Percentiles rank a stretch among this genome's conserved stretches.
Evolutionary conservation across 2,113 vertebrate genomes (phyloP).

Genomic region (Notarius lentiginosus): DNA sequence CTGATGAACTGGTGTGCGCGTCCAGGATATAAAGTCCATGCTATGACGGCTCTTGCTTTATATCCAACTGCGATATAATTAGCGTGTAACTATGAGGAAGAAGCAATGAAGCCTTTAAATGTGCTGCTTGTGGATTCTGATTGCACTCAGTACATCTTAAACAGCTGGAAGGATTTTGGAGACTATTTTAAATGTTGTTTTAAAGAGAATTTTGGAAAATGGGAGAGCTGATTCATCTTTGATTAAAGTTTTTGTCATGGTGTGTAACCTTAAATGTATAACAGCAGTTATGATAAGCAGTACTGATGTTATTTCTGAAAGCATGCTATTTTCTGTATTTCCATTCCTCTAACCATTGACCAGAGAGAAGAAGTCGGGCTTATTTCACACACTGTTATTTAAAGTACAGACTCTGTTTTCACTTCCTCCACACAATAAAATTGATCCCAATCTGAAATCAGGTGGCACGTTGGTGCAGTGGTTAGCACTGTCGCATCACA

Average conservation of each 20-base stretch:
- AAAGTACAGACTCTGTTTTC: not conserved
- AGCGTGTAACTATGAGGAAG: conserved; percentile 52
- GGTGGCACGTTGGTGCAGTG: no score
- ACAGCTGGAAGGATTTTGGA: not conserved
- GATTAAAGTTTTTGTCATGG: not conserved
- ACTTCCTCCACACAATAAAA: not conserved
- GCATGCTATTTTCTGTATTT: not conserved
- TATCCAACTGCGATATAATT: conserved; percentile 57
- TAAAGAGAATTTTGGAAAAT: not conserved
- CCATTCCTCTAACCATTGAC: not conserved
- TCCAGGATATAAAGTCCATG: conserved; percentile 64
- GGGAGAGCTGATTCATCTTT: not conserved
- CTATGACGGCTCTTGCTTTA: conserved; percentile 53
- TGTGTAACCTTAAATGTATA: not conserved
- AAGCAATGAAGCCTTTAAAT: conserved; percentile 34
- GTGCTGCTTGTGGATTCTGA: conserved; percentile 14
- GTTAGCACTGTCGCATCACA: no score
- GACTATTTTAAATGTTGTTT: not conserved
- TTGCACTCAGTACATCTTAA: conserved; percentile 33
- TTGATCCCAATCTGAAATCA: not conserved
- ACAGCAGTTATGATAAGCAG: not conserved
- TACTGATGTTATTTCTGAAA: not conserved
- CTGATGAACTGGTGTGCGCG: conserved; percentile 62
- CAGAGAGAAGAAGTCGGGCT: not conserved
- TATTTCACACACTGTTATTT: not conserved